Percentiles rank a stretch among this genome's conserved stretches.
Conservation (phyloP, 2,888 invertebrate species). For the Campaea margaritaria region DNA sequence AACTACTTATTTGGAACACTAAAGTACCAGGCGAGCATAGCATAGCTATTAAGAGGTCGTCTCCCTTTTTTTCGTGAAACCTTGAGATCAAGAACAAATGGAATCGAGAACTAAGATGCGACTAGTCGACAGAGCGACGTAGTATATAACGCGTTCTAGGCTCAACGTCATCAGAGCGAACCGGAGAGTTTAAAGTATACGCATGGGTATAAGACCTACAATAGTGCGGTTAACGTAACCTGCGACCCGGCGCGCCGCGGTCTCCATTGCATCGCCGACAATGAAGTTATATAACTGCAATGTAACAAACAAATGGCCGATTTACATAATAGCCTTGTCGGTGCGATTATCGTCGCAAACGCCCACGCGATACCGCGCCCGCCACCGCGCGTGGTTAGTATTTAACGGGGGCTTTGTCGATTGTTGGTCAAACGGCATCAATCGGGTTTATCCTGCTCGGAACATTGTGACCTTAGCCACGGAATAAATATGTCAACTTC, state of each 20-base stretch:
- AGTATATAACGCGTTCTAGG: slow-evolving; percentile 5
- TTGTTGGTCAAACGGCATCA: slow-evolving; percentile 2
- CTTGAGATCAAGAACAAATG: background rate
- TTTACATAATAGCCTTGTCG: slow-evolving; percentile 79
- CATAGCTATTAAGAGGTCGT: too few species aligned
- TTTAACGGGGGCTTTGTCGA: slow-evolving; percentile 38
- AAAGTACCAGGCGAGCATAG: too few species aligned
- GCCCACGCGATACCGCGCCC: slow-evolving; percentile 54
- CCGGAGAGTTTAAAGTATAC: slow-evolving; percentile 14
- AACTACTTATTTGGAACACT: too few species aligned
- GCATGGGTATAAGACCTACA: slow-evolving; percentile 23
- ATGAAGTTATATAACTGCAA: slow-evolving; percentile 72
- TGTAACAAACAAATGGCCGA: slow-evolving; percentile 78
- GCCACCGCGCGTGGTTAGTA: slow-evolving; percentile 32
- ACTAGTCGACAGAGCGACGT: slow-evolving; percentile 2
- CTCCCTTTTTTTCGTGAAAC: too few species aligned
- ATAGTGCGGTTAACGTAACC: slow-evolving; percentile 66
- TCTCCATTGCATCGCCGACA: slow-evolving; percentile 68
- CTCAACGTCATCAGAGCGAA: slow-evolving; percentile 11
- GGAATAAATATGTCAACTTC: too few species aligned
- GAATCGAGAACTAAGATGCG: background rate
- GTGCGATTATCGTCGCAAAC: slow-evolving; percentile 66
- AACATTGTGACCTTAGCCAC: too few species aligned
- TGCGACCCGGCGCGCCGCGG: slow-evolving; percentile 66
- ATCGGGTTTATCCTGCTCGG: too few species aligned